Percentiles rank a stretch among this genome's conserved stretches.
phyloP scores from a whole-genome alignment of 30 jellyfish, hydroid and myxozoan genomes.

The Hydractinia echinata region DNA sequence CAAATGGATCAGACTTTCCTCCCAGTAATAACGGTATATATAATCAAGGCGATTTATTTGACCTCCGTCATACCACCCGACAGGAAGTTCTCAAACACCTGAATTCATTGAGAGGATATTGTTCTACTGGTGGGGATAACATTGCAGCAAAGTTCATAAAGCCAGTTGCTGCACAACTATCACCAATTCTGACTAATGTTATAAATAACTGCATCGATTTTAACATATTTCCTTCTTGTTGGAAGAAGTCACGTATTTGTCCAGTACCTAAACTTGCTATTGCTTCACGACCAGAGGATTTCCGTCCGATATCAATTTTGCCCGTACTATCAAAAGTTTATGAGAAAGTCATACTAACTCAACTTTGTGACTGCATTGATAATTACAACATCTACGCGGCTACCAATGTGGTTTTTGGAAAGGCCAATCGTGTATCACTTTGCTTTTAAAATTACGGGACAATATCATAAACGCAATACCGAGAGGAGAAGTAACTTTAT shows the following conservation, averaged over 20 bases:
- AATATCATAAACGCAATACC: conserved; percentile 40
- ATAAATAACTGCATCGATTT: too few species aligned
- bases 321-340: neutral
- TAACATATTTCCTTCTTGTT: neutral
- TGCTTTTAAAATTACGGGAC: conserved; percentile 40
- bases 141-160: neutral
- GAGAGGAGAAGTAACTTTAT: conserved; percentile 45
- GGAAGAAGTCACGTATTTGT: neutral
- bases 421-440: conserved; percentile 49
- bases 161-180: neutral
- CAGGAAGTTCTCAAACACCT: neutral
- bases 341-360: neutral
- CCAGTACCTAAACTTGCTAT: neutral
- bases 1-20: too few species aligned
- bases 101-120: neutral
- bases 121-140: conserved; percentile 1
- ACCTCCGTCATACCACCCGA: too few species aligned
- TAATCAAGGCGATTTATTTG: too few species aligned
- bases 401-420: conserved; percentile 25
- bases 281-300: neutral
- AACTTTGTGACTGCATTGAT: neutral
- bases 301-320: neutral
- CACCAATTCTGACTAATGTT: too few species aligned
- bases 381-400: neutral
- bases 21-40: too few species aligned